Evolutionary conservation across 2,888 invertebrate genomes (phyloP), one percentile per base, ranked within the genome.

Genomic region (Axea sp.): DNA sequence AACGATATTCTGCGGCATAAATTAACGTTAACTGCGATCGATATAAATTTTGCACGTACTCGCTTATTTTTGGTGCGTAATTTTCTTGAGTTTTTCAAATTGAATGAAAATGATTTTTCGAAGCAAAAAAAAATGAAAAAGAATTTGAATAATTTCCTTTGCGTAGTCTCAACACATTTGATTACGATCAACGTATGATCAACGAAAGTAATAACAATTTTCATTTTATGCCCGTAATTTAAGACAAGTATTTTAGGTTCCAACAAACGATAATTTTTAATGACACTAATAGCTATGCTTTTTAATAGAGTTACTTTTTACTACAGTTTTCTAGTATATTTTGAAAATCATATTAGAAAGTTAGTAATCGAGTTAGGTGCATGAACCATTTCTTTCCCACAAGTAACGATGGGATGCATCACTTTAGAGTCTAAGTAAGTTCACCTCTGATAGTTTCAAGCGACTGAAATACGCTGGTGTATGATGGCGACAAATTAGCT

Each of bases 321-420:
- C n/a, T n/a, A n/a, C n/a, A n/a, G n/a, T n/a, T n/a, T n/a, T 9
- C 22, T 12, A 17, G 6, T 19, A 22, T 31, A 55, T 19, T 47
- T 65, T 9, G 14, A 24, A 24, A 45, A 41, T 17, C 19, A 37
- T 43, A 41, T 68, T 59, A 59, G 41, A 12, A 59, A 68, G 57
- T 68, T 68, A 6, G 33, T 59, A 51, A 68, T 59, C 26, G 49
- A 68, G 49, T 68, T 59, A 41, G 30, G 26, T 12, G 41, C 49
- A 33, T 49, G 49, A 33, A 31, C 28, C 57, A 47, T 49, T 67
- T 57, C 30, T 67, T 67, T 67, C 26, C 24, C 47, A 31, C 67
- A 15, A 49, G 47, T 49, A 67, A 55, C 65, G 65, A 62, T 49
- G 67, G 41, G 41, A 41, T 37, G 67, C 41, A 17, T 59, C 49